A percentile compares a stretch with the other conserved stretches of the same genome.
These are phyloP conservation scores for Hormaphis cornu DNA, from an alignment of 1,140 invertebrate species.

Conservation along the genomic window DNA sequence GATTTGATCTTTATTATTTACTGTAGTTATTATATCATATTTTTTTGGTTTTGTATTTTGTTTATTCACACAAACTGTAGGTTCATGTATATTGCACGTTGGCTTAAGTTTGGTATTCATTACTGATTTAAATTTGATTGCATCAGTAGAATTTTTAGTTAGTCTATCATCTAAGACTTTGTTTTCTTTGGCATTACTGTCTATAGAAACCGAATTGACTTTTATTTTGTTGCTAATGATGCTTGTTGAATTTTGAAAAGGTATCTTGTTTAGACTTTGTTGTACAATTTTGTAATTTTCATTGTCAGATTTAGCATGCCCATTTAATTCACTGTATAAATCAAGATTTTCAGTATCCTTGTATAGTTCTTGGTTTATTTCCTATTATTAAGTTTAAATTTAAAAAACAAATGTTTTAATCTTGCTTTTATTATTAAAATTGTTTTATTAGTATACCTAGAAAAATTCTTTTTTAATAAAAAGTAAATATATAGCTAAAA, in stretches of 20 bases:
- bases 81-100: background rate
- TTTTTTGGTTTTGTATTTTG: background rate
- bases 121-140: background rate
- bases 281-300: background rate
- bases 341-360: background rate
- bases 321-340: background rate
- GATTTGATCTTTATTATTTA: background rate
- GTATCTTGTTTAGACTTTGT: background rate
- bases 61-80: background rate
- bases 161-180: background rate
- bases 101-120: background rate
- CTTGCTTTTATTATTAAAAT: too few relatives aligned
- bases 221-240: background rate
- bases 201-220: background rate
- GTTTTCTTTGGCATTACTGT: background rate
- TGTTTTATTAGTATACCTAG: too few relatives aligned
- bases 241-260: background rate
- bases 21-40: conserved; percentile 16
- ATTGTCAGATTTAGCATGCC: background rate
- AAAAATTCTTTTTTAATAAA: background rate
- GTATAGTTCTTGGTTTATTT: background rate
- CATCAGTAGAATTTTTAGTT: background rate
- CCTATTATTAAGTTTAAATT: too few relatives aligned
- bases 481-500: background rate
- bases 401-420: too few relatives aligned